Evolutionary conservation across 64 coral and sea anemone genomes (phyloP).

Genomic region (Pocillopora verrucosa): DNA sequence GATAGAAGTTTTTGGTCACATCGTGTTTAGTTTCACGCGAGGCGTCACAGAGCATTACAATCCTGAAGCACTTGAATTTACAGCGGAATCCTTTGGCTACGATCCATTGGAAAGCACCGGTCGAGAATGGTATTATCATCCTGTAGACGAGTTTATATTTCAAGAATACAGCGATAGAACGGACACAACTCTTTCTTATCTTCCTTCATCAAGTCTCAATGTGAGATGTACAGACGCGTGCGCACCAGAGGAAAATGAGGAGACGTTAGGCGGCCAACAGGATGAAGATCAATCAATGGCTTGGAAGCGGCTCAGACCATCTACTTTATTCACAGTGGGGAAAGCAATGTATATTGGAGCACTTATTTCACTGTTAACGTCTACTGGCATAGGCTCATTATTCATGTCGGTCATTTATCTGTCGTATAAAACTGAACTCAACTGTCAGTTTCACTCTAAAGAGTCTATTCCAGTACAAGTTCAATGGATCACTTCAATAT

Average conservation of each 20-base stretch:
- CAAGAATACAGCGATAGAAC: background rate
- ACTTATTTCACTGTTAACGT: background rate
- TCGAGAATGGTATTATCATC: slow-evolving; percentile 10
- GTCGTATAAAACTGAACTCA: background rate
- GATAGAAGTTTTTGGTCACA: background rate
- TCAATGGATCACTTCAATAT: background rate
- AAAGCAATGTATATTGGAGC: background rate
- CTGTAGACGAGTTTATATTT: background rate
- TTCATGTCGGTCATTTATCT: background rate
- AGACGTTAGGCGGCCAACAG: background rate
- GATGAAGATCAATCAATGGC: background rate
- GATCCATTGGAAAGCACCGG: background rate
- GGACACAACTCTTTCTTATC: background rate
- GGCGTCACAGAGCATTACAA: background rate
- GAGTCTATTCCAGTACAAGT: background rate
- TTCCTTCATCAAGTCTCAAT: background rate
- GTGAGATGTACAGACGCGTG: background rate
- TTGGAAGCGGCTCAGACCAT: slow-evolving; percentile 4
- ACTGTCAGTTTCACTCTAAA: background rate
- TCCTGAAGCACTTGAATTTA: background rate
- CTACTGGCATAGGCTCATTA: background rate
- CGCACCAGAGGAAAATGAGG: background rate
- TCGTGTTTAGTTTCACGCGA: slow-evolving; percentile 5
- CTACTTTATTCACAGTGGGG: background rate
- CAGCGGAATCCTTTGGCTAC: background rate